phyloP scores from a whole-genome alignment of 1,140 invertebrate genomes.

The Caenorhabditis latens region DNA sequence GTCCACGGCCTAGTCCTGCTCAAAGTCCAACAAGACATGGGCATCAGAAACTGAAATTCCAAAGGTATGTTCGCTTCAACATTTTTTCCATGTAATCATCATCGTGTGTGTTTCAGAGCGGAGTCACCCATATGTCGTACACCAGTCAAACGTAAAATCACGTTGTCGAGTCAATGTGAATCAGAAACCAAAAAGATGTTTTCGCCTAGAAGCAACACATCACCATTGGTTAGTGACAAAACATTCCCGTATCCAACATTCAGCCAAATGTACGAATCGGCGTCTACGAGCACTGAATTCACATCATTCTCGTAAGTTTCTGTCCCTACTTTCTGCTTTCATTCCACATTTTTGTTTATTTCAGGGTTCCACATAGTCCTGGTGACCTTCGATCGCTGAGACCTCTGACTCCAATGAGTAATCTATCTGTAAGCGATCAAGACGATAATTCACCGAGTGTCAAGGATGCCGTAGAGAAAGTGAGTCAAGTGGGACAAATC shows the following conservation, averaged over 20 bases:
- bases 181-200: neutral
- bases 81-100: neutral
- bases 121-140: constrained; percentile 20
- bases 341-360: neutral
- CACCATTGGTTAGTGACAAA: constrained; percentile 57
- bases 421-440: neutral
- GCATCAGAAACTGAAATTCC: constrained; percentile 59
- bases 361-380: constrained; percentile 8
- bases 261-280: neutral
- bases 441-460: constrained; percentile 8
- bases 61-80: neutral
- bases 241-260: constrained; percentile 58
- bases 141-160: constrained; percentile 10
- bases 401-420: constrained; percentile 5
- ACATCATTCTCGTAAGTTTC: constrained; percentile 14
- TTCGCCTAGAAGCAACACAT: constrained; percentile 15
- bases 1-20: constrained; percentile 64
- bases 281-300: neutral
- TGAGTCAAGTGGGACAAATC: constrained; percentile 20
- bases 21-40: constrained; percentile 65
- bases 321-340: neutral
- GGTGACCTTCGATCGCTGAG: neutral
- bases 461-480: constrained; percentile 42
- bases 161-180: neutral
- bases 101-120: constrained; percentile 3